Conservation (phyloP, 2,888 invertebrate genomes). For the Hirtodrosophila cameraria region DNA sequence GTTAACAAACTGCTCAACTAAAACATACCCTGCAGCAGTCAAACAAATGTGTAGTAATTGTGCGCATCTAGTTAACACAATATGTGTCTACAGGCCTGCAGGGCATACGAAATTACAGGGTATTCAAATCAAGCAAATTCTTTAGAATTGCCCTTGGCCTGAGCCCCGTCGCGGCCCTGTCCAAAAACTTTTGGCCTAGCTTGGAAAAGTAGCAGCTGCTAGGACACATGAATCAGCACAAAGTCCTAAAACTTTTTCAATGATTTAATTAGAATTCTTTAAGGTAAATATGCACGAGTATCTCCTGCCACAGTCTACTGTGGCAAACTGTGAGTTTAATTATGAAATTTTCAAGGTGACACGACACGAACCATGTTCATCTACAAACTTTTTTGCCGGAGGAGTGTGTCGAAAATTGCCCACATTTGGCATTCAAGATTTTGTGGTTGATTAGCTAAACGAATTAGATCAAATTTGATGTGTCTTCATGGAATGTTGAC, state of each 20-base stretch:
- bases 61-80: background rate
- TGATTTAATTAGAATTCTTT: slow-evolving; percentile 78
- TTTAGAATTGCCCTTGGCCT: slow-evolving; percentile 13
- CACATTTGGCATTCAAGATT: slow-evolving; percentile 24
- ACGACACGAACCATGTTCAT: slow-evolving; percentile 18
- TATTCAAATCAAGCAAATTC: slow-evolving; percentile 74
- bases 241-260: slow-evolving; percentile 76
- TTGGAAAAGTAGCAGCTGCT: slow-evolving; percentile 70
- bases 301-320: slow-evolving; percentile 19
- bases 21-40: slow-evolving; percentile 29
- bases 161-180: slow-evolving; percentile 2
- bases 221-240: slow-evolving; percentile 75
- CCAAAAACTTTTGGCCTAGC: slow-evolving; percentile 45
- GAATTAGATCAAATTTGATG: slow-evolving; percentile 38
- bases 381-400: background rate
- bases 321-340: slow-evolving; percentile 62
- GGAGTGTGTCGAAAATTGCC: slow-evolving; percentile 41
- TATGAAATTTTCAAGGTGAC: slow-evolving; percentile 77
- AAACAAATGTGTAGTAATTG: background rate
- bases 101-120: slow-evolving; percentile 19
- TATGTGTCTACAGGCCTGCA: background rate
- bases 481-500: slow-evolving; percentile 39
- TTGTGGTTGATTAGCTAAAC: slow-evolving; percentile 63
- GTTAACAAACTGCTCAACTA: slow-evolving; percentile 3
- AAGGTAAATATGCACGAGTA: slow-evolving; percentile 56